A percentile compares a stretch with the other conserved stretches of the same genome.
Conservation (phyloP, 2,113 vertebrate genomes). For the Oncorhynchus masou region DNA sequence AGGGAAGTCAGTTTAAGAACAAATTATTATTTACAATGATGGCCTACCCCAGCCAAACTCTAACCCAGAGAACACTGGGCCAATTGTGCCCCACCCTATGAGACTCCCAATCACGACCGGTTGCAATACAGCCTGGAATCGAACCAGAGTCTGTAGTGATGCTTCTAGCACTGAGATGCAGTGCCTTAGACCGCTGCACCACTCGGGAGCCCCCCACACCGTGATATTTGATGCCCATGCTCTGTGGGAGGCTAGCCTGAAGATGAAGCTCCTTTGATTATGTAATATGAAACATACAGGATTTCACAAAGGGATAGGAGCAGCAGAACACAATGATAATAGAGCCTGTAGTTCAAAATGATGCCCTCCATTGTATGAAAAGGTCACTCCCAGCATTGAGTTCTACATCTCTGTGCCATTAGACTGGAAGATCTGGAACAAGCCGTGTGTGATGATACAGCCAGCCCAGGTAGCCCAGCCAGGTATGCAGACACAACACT, state of each 20-base stretch:
- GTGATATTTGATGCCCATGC: neutral
- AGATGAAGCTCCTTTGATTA: conserved; percentile 22
- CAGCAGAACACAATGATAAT: neutral
- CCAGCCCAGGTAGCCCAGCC: neutral
- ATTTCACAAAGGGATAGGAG: conserved; percentile 19
- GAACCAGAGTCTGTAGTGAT: too few species aligned
- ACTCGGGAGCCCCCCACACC: too few species aligned
- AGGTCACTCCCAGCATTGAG: conserved; percentile 32
- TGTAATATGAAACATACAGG: conserved; percentile 7
- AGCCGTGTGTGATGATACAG: neutral
- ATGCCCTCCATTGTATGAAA: conserved; percentile 32
- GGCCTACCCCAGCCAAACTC: too few species aligned
- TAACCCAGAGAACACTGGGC: too few species aligned
- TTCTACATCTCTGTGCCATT: conserved; percentile 21
- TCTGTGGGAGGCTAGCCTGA: too few species aligned
- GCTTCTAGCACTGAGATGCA: too few species aligned
- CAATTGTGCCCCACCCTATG: too few species aligned
- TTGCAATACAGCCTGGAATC: too few species aligned
- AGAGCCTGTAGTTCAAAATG: conserved; percentile 11
- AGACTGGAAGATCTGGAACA: conserved; percentile 3
- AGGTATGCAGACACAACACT: neutral
- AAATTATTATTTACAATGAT: too few species aligned
- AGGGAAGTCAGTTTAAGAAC: too few species aligned
- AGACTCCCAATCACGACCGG: too few species aligned
- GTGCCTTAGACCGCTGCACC: too few species aligned